These are phyloP conservation scores for Arctopsyche grandis DNA, from an alignment of 1,140 invertebrate species.

Conservation along the genomic window DNA sequence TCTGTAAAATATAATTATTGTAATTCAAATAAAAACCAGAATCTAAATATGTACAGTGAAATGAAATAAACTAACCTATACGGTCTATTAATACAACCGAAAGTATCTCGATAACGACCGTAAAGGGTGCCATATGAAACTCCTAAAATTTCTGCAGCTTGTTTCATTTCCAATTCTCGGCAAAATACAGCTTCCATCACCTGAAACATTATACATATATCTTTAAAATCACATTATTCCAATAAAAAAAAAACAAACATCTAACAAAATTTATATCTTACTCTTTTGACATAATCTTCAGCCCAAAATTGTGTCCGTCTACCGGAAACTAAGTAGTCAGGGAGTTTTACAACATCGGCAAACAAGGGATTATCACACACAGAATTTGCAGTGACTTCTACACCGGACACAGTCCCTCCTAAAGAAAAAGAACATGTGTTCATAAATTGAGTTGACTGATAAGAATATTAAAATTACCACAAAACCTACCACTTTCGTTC, in stretches of 20 bases:
- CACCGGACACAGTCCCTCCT: background rate
- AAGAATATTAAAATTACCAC: background rate
- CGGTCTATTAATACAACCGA: constrained; percentile 85
- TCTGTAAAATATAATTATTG: constrained; percentile 61
- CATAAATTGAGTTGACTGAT: background rate
- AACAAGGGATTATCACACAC: constrained; percentile 68
- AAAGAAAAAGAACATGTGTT: background rate
- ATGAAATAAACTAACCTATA: constrained; percentile 69
- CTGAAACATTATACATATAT: no score
- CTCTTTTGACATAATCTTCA: constrained; percentile 69
- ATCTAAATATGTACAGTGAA: background rate
- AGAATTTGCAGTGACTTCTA: background rate
- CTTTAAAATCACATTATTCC: background rate
- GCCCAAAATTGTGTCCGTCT: constrained; percentile 91
- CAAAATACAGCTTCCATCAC: constrained; percentile 89
- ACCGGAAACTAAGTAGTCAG: constrained; percentile 86
- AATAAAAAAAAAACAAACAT: no score
- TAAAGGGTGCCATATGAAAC: constrained; percentile 91
- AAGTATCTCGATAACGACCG: constrained; percentile 86
- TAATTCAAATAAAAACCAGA: constrained; percentile 1
- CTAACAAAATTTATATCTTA: constrained; percentile 45
- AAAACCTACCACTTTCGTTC: background rate
- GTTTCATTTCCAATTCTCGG: constrained; percentile 93
- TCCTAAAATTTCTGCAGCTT: constrained; percentile 86
- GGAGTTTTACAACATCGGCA: constrained; percentile 86